phyloP scores from a whole-genome alignment of 1,140 invertebrate genomes.

The Trypoxylus dichotomus region DNA sequence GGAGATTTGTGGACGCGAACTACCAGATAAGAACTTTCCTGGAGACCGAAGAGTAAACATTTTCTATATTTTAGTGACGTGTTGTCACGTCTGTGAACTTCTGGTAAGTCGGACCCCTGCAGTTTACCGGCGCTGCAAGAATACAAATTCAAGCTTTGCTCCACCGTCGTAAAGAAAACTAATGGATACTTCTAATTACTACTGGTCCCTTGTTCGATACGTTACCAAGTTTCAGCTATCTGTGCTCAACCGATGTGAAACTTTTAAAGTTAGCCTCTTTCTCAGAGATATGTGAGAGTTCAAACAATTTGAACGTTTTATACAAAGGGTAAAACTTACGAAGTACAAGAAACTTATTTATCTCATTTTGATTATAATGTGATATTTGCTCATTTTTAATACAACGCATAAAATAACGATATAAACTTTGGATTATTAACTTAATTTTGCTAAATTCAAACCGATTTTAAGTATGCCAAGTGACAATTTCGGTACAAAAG shows the following conservation, averaged over 20 bases:
- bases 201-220: slow-evolving; percentile 13
- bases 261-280: too few species aligned
- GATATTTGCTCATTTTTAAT: too few species aligned
- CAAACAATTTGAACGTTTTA: too few species aligned
- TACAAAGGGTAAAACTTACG: too few species aligned
- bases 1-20: slow-evolving; percentile 24
- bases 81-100: slow-evolving; percentile 45
- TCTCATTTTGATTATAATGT: too few species aligned
- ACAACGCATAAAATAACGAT: too few species aligned
- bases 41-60: slow-evolving; percentile 27
- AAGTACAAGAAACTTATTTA: too few species aligned
- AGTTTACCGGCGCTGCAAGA: slow-evolving; percentile 36
- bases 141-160: slow-evolving; percentile 40
- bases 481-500: too few species aligned
- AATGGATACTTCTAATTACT: slow-evolving; percentile 41
- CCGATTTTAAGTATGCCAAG: too few species aligned
- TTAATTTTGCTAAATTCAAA: too few species aligned
- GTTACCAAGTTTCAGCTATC: slow-evolving; percentile 4
- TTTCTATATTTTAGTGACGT: slow-evolving; percentile 45
- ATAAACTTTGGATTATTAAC: too few species aligned
- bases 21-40: slow-evolving; percentile 20
- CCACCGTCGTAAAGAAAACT: slow-evolving; percentile 35
- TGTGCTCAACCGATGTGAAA: not conserved
- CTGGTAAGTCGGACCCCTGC: slow-evolving; percentile 39
- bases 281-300: too few species aligned